Base-by-base conservation (phyloP, 2,113 vertebrate species). In the Oryzias curvinotus region DNA sequence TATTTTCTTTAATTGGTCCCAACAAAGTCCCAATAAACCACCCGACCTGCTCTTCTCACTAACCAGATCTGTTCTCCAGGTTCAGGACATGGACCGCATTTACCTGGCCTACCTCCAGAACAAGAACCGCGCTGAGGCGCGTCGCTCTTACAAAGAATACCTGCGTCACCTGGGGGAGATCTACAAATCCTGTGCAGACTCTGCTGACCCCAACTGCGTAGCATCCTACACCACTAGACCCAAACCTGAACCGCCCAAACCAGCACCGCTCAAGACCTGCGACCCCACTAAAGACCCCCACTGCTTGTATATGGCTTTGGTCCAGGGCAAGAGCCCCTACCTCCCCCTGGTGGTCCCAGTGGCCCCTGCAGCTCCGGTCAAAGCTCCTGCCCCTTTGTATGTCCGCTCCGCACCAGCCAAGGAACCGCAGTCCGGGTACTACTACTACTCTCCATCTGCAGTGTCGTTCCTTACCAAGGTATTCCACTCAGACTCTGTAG, bases 91-190 rank as follows among this genome's bases (percentile, higher is more conserved):
- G 83, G 92, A 93, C 75, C 88, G 87, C 15, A 86, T 92, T 68
- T 93, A 92, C 85, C 76, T 93, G 62, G 64, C 87, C 8, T 93
- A 93, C 81, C 85, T 93, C 28, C 91, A 93, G 80, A 92, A 92
- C 86, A 92, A 92, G 76, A 93, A 92, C 84, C 90, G 92, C 0
- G 91, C 90, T 0, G 92, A 93, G 63, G 80, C 85, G 0, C 91
- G 78, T 0, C 85, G 86, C 45, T 92, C 92, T 19, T 86, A 93
- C 84, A 92, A 92, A 73, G 73, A 86, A 23, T 90, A 91, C 83
- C 57, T 93, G 62, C 75, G 78, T 49, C 92, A 92, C 86, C 78
- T 93, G 48, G 84, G 87, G 5, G 91, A 92, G 0, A 71, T 93
- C 58, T 92, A 92, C 83, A 93, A 93, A 75, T 90, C 91, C 47